Evolutionary conservation across 2,113 vertebrate species (phyloP).

Genomic region (Morone saxatilis): DNA sequence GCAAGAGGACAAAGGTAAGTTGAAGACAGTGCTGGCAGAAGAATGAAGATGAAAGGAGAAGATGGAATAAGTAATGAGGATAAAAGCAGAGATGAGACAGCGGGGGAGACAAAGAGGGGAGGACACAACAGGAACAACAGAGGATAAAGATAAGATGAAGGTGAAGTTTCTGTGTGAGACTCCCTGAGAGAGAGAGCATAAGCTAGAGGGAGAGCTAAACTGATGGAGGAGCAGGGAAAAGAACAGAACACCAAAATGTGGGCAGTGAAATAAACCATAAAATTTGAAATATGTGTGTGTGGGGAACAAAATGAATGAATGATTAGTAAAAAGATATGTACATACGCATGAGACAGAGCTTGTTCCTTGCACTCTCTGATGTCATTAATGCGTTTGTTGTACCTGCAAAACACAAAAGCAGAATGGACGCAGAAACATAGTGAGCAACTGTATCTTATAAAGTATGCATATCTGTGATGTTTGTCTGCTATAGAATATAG

Average conservation of each 20-base stretch:
- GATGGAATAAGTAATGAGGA: constrained; percentile 66
- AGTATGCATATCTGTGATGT: not conserved
- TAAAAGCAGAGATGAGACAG: constrained; percentile 53
- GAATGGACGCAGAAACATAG: not conserved
- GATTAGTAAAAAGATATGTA: constrained; percentile 43
- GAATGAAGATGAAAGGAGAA: constrained; percentile 49
- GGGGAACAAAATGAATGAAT: not conserved
- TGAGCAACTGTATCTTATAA: not conserved
- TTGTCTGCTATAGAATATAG: not conserved
- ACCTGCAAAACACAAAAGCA: constrained; percentile 82
- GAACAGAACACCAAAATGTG: constrained; percentile 7
- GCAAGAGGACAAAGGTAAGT: constrained; percentile 48
- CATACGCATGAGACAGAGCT: constrained; percentile 97
- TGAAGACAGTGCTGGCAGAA: constrained; percentile 46
- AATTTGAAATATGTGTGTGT: not conserved
- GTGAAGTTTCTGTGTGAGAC: constrained; percentile 38
- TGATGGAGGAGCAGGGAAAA: constrained; percentile 9
- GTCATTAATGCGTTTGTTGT: constrained; percentile 99
- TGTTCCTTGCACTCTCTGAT: constrained; percentile 98
- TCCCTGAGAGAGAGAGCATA: constrained; percentile 31
- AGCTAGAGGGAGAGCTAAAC: not conserved
- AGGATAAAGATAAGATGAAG: constrained; percentile 29
- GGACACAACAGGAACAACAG: constrained; percentile 26
- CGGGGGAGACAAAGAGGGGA: constrained; percentile 24
- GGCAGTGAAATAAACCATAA: constrained; percentile 7